phyloP scores from a whole-genome alignment of 2,797 vertebrate genomes.

The Chelidonichthys spinosus region DNA sequence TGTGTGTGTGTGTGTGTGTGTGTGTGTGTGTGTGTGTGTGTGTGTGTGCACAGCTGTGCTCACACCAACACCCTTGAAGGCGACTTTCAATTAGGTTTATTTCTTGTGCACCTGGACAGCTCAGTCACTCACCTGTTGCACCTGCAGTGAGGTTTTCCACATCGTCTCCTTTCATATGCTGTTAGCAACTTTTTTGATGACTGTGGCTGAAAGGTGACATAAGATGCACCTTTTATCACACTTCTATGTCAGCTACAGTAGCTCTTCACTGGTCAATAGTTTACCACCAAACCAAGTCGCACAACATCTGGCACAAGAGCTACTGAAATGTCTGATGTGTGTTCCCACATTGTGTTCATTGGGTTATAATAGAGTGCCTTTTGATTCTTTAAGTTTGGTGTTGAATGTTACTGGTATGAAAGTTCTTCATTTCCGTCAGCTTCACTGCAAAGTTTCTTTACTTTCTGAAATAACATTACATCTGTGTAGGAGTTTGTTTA shows the following conservation, averaged over 20 bases:
- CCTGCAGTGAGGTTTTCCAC: neutral
- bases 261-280: neutral
- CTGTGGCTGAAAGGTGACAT: too few relatives aligned
- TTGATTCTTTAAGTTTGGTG: neutral
- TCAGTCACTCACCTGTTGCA: neutral
- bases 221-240: neutral
- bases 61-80: neutral
- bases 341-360: neutral
- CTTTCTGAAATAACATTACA: neutral
- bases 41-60: too few relatives aligned
- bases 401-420: slow-evolving; percentile 2
- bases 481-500: too few relatives aligned
- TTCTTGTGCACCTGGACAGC: neutral
- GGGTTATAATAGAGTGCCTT: neutral
- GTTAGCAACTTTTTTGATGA: too few relatives aligned
- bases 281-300: rapidly evolving
- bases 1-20: neutral
- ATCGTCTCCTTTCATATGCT: too few relatives aligned
- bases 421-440: neutral
- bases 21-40: too few relatives aligned
- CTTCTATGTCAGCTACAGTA: neutral
- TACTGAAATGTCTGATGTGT: neutral
- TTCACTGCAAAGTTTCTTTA: neutral
- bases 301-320: neutral
- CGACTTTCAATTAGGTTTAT: neutral